These are phyloP conservation scores for Sebastes fasciatus DNA, from an alignment of 2,113 vertebrate genomes.

Conservation along the genomic window DNA sequence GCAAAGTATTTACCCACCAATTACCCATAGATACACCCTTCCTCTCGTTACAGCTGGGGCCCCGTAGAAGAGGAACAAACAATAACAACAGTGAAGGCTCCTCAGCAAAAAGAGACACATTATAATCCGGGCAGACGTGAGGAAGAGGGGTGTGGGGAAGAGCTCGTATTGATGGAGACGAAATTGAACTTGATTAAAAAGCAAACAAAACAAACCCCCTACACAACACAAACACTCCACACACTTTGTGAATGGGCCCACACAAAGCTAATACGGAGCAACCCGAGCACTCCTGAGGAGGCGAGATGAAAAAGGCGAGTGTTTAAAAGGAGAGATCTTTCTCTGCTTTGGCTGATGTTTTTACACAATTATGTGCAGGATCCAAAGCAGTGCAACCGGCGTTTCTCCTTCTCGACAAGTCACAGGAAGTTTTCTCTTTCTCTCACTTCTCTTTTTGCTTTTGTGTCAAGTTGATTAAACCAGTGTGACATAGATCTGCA, in stretches of 20 bases:
- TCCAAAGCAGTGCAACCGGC: slow-evolving; percentile 61
- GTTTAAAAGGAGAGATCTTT: slow-evolving; percentile 76
- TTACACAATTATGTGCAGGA: slow-evolving; percentile 79
- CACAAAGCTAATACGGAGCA: slow-evolving; percentile 70
- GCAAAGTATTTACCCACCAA: slow-evolving; percentile 84
- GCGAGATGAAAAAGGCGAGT: slow-evolving; percentile 74
- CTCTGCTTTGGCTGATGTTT: slow-evolving; percentile 81
- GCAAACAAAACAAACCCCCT: slow-evolving; percentile 78
- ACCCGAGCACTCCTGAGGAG: slow-evolving; percentile 61
- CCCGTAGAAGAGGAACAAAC: slow-evolving; percentile 69
- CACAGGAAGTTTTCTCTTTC: slow-evolving; percentile 65
- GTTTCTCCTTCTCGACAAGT: slow-evolving; percentile 63
- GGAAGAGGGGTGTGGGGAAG: slow-evolving; percentile 50
- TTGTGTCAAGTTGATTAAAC: slow-evolving; percentile 68
- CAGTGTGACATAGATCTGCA: slow-evolving; percentile 54
- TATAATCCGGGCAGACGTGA: slow-evolving; percentile 69
- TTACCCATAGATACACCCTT: slow-evolving; percentile 78
- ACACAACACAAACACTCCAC: slow-evolving; percentile 73
- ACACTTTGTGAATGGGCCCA: slow-evolving; percentile 67
- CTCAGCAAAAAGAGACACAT: slow-evolving; percentile 64
- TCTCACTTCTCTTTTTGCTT: slow-evolving; percentile 55
- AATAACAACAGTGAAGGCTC: slow-evolving; percentile 75
- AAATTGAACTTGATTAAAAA: slow-evolving; percentile 81
- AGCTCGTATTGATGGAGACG: slow-evolving; percentile 46
- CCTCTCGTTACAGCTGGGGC: slow-evolving; percentile 72